Base-by-base conservation (phyloP, 2,888 invertebrate species). In the Agrotis clavis region DNA sequence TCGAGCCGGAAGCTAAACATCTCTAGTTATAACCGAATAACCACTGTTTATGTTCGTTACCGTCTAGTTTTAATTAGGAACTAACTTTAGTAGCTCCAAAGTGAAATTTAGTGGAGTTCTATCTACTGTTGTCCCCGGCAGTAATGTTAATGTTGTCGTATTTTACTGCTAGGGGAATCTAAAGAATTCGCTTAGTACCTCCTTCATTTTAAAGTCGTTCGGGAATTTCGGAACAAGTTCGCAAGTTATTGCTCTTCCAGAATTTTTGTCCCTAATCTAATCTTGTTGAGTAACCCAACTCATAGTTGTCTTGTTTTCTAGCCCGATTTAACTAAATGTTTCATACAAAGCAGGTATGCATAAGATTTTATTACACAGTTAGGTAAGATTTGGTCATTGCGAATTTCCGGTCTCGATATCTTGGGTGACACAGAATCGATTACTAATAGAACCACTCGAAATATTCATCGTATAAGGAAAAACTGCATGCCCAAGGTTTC, bases 41-140 rank as follows among this genome's bases (percentile, higher is more conserved):
- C 67, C 19, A 64, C 62, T 69, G 74, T 77, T 77, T 71, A 79
- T 75, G 79, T 74, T 71, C 60, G 77, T 76, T 72, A 75, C 54
- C 68, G 65, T 67, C 59, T 72, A 85, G 78, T 81, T 87, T 84
- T 87, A 82, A 86, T 84, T 84, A 82, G 71, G 53, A 67, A 60
- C 71, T 69, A 86, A 81, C 65, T 83, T 82, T 75, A 53, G 64
- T 45, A n/a, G 63, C n/a, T 57, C 51, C 54, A 51, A 79, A 79
- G 47, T 64, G 67, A 48, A 80, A 67, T 86, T 75, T 73, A 65
- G 65, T 68, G 48, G 56, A 67, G 74, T 71, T 74, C 45, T 67
- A 74, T 74, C 56, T 56, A 57, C 60, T 67, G 68, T 54, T 19
- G 71, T 18, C 61, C 63, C 14, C 50, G 25, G 57, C 13, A 54